Evolutionary conservation across 2,113 vertebrate genomes (phyloP).

Genomic region (Saguinus midas): DNA sequence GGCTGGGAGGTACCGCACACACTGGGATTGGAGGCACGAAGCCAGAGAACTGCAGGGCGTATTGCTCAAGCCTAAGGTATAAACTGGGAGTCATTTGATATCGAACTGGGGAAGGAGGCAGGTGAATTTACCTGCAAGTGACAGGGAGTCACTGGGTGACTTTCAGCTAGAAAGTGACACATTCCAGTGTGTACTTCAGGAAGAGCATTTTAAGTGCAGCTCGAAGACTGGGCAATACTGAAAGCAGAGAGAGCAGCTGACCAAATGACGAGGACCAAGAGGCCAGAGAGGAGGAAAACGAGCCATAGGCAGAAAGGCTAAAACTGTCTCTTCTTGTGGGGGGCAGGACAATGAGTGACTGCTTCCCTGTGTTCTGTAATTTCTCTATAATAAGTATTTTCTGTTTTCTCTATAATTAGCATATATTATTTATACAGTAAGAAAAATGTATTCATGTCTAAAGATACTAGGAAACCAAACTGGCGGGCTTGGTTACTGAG

Average conservation of each 20-base stretch:
- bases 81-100: background rate
- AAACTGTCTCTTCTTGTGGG: background rate
- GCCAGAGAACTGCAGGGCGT: background rate
- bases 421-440: background rate
- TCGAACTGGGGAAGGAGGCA: background rate
- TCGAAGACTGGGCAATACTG: background rate
- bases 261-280: background rate
- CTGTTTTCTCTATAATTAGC: background rate
- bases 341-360: background rate
- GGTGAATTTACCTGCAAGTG: background rate
- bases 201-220: background rate
- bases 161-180: background rate
- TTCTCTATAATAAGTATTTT: constrained; percentile 22
- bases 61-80: background rate
- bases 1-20: background rate
- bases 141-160: background rate
- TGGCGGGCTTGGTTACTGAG: background rate
- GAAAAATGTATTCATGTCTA: background rate
- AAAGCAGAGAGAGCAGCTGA: background rate
- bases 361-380: background rate
- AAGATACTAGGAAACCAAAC: constrained; percentile 7
- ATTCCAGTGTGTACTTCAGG: background rate
- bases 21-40: background rate
- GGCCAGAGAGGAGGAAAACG: background rate
- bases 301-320: background rate